Conservation (phyloP, 2,888 invertebrate genomes). For the Tinea trinotella region DNA sequence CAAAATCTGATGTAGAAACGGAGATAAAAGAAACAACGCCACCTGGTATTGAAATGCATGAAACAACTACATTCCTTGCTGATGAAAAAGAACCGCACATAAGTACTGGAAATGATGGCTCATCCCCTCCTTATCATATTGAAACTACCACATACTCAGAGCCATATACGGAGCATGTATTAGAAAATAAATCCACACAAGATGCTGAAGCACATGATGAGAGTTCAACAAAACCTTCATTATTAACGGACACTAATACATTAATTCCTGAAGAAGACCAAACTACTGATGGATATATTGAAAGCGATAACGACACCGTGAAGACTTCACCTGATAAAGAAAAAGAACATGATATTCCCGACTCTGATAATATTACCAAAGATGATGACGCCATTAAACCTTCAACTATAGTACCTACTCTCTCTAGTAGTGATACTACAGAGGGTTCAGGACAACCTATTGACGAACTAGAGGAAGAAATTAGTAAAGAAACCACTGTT, state of each 20-base stretch:
- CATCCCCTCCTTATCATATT: conserved; percentile 18
- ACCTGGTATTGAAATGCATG: conserved; percentile 20
- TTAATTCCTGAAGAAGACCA: conserved; percentile 17
- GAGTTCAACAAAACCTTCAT: background rate
- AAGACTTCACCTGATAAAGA: conserved; percentile 10
- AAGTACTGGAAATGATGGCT: background rate
- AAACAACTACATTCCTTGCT: conserved; percentile 17
- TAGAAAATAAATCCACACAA: background rate
- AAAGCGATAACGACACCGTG: conserved; percentile 22
- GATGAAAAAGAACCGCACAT: conserved; percentile 3
- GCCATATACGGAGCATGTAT: background rate
- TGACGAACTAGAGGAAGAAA: background rate
- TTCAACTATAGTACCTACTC: background rate
- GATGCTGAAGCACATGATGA: background rate
- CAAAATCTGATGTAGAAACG: background rate
- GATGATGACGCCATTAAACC: conserved; percentile 19
- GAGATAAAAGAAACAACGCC: background rate
- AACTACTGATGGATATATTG: conserved; percentile 25
- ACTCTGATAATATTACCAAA: conserved; percentile 21
- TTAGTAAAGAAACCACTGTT: background rate
- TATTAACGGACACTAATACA: background rate
- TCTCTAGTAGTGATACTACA: background rate
- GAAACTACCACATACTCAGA: conserved; percentile 23
- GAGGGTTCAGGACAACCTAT: background rate
- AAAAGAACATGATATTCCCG: conserved; percentile 23